These are phyloP conservation scores for Panthera leo DNA, from an alignment of 2,113 vertebrate species.

Conservation along the genomic window DNA sequence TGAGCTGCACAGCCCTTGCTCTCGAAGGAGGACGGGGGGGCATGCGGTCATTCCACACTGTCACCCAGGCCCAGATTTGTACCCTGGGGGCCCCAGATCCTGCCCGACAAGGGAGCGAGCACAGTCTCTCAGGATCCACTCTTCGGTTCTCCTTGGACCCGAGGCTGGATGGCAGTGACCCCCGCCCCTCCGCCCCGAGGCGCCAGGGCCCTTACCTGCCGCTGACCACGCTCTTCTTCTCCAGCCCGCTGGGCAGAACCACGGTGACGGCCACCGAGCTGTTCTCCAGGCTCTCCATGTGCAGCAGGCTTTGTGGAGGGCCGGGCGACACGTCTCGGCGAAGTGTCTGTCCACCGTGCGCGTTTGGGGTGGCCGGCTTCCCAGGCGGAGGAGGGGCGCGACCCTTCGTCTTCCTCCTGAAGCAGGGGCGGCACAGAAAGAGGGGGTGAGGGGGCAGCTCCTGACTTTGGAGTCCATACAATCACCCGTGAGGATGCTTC, in stretches of 20 bases:
- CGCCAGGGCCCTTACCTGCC: conserved; percentile 86
- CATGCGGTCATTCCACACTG: too few species aligned
- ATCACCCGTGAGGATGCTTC: neutral
- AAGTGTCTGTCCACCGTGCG: conserved; percentile 79
- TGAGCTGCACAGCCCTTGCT: fast-evolving
- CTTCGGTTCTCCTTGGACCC: fast-evolving
- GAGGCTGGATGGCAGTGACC: fast-evolving
- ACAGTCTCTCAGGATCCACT: too few species aligned
- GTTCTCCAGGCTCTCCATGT: conserved; percentile 86
- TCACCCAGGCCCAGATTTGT: neutral
- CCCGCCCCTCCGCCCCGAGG: fast-evolving
- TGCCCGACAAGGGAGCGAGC: fast-evolving
- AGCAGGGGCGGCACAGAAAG: conserved; percentile 46
- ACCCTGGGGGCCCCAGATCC: neutral
- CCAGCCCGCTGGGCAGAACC: conserved; percentile 87
- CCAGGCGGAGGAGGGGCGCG: conserved; percentile 91
- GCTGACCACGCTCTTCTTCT: conserved; percentile 85
- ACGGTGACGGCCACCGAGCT: conserved; percentile 86
- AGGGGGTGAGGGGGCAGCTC: neutral
- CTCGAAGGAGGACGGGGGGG: neutral
- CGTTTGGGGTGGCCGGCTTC: conserved; percentile 79
- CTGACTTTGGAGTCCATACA: fast-evolving
- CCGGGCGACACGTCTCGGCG: conserved; percentile 75
- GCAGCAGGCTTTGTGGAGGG: conserved; percentile 82
- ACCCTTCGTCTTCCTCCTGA: conserved; percentile 93